Base-by-base conservation (phyloP, 2,797 vertebrate genomes). In the Clarias pachynema region DNA sequence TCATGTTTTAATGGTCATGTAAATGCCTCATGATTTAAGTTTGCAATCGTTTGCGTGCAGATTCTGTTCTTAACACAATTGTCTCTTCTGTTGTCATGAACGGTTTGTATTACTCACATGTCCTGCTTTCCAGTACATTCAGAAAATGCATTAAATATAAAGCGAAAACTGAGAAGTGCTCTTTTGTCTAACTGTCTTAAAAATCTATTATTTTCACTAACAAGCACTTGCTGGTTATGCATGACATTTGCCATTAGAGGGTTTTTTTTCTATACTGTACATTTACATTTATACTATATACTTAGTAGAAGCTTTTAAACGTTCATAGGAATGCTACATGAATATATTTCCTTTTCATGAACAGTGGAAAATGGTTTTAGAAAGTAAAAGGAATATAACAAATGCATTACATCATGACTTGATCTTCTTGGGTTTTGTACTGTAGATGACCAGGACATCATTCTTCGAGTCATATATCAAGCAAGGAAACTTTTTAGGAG, bases 31-130 rank as follows among this genome's bases (percentile, higher is more conserved):
- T 37, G 59, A 75, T 59, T 53, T 40, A 60, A 65, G 86, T 87
- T 89, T 85, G 12, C 44, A 49, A 86, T 89, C 84, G 85, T 84
- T 82, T n/a, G 63, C 56, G 31, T 15, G 31, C 87, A 89, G 88
- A 88, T 89, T 89, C 80, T 56, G 22, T 70, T 70, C 53, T 69
- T 86, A 82, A 86, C 74, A 44, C 63, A 86, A 88, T 81, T 83
- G 81, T 87, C 78, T 87, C 22, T 82, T 87, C 84, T 86, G 31
- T 81, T 77, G 65, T 80, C 53, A 31, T 18, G 75, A 87, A 86
- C 62, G 31, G 29, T 44, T 63, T 24, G 5, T 53, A 29, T 34
- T 59, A 73, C 86, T 56, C 83, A 56, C 24, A n/a, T 15, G n/a
- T 79, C 40, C 66, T 86, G 34, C 66, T 83, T 62, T 10, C 62